Percentiles rank a stretch among this genome's conserved stretches.
phyloP scores from a whole-genome alignment of 1,140 invertebrate species.

The Homarus americanus region DNA sequence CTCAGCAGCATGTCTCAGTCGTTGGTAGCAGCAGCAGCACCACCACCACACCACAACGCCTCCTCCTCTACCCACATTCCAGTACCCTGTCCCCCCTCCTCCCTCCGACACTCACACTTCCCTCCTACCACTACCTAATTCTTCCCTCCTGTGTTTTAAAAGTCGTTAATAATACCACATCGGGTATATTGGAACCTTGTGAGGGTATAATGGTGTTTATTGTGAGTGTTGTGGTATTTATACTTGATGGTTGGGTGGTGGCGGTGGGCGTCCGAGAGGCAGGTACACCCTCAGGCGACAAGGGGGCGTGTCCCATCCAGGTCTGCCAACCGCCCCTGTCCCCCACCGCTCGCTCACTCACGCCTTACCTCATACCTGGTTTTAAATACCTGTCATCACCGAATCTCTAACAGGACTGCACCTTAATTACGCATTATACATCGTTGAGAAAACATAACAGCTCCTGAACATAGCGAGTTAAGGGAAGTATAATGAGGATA shows the following conservation, averaged over 20 bases:
- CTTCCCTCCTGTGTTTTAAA: too few species aligned
- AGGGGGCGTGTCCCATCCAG: conserved; percentile 52
- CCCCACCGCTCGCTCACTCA: background rate
- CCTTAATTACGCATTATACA: background rate
- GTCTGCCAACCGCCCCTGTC: conserved; percentile 52
- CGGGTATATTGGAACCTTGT: background rate
- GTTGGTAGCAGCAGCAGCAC: too few species aligned
- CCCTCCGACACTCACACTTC: too few species aligned
- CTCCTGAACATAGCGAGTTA: background rate
- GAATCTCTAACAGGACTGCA: background rate
- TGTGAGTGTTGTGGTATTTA: conserved; percentile 47
- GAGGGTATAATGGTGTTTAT: conserved; percentile 50
- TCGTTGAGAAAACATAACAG: background rate
- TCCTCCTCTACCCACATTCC: too few species aligned
- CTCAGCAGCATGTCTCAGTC: too few species aligned
- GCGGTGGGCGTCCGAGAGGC: conserved; percentile 34
- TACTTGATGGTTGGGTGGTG: too few species aligned
- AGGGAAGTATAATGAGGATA: background rate
- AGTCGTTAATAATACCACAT: too few species aligned
- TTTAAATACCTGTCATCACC: background rate
- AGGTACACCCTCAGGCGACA: conserved; percentile 33
- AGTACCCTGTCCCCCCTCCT: too few species aligned
- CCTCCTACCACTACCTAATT: too few species aligned
- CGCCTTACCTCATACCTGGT: background rate
- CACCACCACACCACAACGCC: too few species aligned